A percentile compares a stretch with the other conserved stretches of the same genome.
These are phyloP conservation scores for Drosophila longiperda DNA, from an alignment of 2,888 invertebrate species.

Conservation along the genomic window DNA sequence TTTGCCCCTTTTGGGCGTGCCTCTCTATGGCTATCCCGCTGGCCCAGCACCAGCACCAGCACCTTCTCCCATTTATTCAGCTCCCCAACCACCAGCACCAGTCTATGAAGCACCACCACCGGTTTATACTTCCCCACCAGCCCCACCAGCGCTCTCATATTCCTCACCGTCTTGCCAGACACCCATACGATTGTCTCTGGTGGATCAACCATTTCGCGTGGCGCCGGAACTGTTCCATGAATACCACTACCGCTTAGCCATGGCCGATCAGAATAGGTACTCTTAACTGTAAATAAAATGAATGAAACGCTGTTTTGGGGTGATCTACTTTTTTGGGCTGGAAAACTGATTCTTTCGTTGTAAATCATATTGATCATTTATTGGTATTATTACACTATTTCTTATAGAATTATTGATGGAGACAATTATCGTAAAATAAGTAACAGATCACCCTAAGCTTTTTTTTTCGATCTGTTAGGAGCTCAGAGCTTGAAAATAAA, in stretches of 20 bases:
- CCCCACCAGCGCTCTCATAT: conserved; percentile 17
- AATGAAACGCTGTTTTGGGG: conserved; percentile 34
- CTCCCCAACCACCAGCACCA: conserved; percentile 27
- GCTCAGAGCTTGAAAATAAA: background rate
- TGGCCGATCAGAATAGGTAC: conserved; percentile 43
- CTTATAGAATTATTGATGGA: background rate
- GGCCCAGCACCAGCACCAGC: conserved; percentile 1
- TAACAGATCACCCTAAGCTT: background rate
- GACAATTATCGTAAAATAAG: background rate
- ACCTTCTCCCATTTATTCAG: background rate
- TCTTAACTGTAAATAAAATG: conserved; percentile 69
- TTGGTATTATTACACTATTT: background rate
- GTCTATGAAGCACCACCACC: conserved; percentile 27
- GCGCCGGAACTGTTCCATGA: conserved; percentile 78
- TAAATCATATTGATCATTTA: background rate
- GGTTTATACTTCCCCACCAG: conserved; percentile 11
- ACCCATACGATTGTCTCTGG: conserved; percentile 64
- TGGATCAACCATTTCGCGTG: conserved; percentile 76
- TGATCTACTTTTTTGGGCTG: background rate
- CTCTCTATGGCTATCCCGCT: conserved; percentile 37
- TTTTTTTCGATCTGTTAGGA: background rate
- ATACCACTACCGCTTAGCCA: conserved; percentile 63
- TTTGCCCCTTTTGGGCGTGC: conserved; percentile 52
- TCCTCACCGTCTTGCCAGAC: conserved; percentile 42
- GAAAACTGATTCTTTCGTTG: background rate